Evolutionary conservation across 1,140 invertebrate genomes (phyloP).

Genomic region (Drosophila chauvacae): DNA sequence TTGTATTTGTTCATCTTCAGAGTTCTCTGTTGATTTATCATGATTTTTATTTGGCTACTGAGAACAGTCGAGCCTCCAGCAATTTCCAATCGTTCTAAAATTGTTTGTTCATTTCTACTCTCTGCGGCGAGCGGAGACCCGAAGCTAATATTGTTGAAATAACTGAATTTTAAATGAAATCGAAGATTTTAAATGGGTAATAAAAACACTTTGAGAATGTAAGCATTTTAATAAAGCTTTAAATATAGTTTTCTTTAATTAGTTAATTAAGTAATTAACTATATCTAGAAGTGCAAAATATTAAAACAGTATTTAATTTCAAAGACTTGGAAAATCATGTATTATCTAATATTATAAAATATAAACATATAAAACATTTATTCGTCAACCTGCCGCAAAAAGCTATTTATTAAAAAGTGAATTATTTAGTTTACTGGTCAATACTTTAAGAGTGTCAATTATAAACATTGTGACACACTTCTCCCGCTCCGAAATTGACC

Average conservation of each 20-base stretch:
- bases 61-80: slow-evolving; percentile 23
- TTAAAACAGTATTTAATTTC: not conserved
- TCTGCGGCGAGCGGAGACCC: slow-evolving; percentile 26
- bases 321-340: too few species aligned
- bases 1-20: slow-evolving; percentile 69
- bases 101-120: slow-evolving; percentile 56
- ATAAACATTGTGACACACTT: slow-evolving; percentile 4
- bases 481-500: not conserved
- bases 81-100: slow-evolving; percentile 38
- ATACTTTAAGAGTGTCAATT: not conserved
- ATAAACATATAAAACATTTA: not conserved
- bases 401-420: not conserved
- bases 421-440: not conserved
- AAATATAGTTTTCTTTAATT: not conserved
- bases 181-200: not conserved
- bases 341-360: too few species aligned
- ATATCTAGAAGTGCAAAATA: too few species aligned
- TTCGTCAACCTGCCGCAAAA: not conserved
- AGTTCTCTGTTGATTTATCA: slow-evolving; percentile 73
- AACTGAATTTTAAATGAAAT: not conserved
- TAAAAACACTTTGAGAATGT: too few species aligned
- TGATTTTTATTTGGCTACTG: slow-evolving; percentile 77
- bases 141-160: slow-evolving; percentile 17
- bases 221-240: not conserved
- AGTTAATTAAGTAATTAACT: not conserved